Percentiles rank a stretch among this genome's conserved stretches.
phyloP scores from a whole-genome alignment of 1,140 invertebrate genomes.

The Holotrichia oblita region DNA sequence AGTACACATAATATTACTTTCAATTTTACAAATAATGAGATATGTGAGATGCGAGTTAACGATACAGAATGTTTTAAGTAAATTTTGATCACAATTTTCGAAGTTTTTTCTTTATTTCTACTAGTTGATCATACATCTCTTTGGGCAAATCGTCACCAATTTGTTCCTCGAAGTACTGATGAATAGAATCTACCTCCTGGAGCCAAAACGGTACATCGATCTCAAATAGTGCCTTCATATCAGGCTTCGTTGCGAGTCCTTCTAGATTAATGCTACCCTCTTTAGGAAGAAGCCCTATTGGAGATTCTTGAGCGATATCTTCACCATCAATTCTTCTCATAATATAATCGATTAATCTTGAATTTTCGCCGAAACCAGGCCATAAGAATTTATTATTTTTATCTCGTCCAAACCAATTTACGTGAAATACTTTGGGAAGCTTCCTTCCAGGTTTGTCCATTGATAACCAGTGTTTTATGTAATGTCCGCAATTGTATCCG shows the following conservation, averaged over 20 bases:
- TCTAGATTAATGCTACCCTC: slow-evolving; percentile 74
- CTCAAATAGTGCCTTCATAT: slow-evolving; percentile 85
- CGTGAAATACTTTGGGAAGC: slow-evolving; percentile 95
- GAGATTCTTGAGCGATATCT: slow-evolving; percentile 71
- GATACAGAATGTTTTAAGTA: slow-evolving; percentile 18
- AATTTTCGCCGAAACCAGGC: slow-evolving; percentile 98
- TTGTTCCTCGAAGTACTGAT: slow-evolving; percentile 88
- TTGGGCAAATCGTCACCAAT: slow-evolving; percentile 87
- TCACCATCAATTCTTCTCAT: slow-evolving; percentile 83
- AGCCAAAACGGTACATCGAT: slow-evolving; percentile 93
- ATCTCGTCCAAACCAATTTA: slow-evolving; percentile 97
- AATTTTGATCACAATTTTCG: neutral
- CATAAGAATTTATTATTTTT: slow-evolving; percentile 88
- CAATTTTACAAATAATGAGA: slow-evolving; percentile 6
- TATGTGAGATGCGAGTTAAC: neutral
- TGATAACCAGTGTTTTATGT: slow-evolving; percentile 93
- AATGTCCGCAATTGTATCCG: slow-evolving; percentile 98
- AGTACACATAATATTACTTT: neutral
- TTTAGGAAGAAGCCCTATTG: slow-evolving; percentile 81
- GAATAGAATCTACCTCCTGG: slow-evolving; percentile 73
- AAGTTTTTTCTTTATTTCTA: slow-evolving; percentile 72
- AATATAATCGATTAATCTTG: slow-evolving; percentile 95
- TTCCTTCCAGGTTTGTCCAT: slow-evolving; percentile 74
- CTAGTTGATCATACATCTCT: slow-evolving; percentile 78
- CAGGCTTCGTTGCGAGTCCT: slow-evolving; percentile 73